Evolutionary conservation across 2,797 vertebrate species (phyloP).

Genomic region (Mus caroli): DNA sequence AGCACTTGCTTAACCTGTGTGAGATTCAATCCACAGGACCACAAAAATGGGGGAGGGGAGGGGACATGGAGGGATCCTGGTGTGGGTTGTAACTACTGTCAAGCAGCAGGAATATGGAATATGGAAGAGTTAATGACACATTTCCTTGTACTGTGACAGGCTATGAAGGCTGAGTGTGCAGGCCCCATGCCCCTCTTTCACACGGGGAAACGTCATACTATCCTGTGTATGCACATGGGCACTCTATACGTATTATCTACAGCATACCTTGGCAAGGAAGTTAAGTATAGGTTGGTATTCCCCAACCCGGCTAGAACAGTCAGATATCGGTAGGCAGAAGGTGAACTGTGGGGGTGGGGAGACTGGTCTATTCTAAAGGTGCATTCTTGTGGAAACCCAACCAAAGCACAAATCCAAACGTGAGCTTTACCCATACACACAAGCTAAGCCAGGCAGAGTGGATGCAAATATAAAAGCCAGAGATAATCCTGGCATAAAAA

Average conservation of each 20-base stretch:
- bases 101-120: background rate
- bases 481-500: slow-evolving; percentile 71
- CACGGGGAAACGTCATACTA: background rate
- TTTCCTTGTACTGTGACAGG: background rate
- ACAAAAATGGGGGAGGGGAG: background rate
- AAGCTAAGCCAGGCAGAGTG: slow-evolving; percentile 30
- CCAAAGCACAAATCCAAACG: slow-evolving; percentile 51
- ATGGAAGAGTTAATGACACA: background rate
- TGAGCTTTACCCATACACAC: slow-evolving; percentile 51
- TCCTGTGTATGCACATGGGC: background rate
- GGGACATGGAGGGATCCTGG: background rate
- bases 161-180: background rate
- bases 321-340: background rate
- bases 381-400: slow-evolving; percentile 51
- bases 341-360: background rate
- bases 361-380: slow-evolving; percentile 41
- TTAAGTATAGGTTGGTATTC: slow-evolving; percentile 6
- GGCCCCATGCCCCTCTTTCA: background rate
- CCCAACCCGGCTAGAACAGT: background rate
- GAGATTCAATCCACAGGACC: background rate
- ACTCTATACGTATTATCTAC: background rate
- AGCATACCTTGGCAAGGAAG: background rate
- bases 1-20: background rate
- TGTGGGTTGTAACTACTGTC: background rate
- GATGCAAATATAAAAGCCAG: slow-evolving; percentile 65